Evolutionary conservation across 2,113 vertebrate species (phyloP).

Genomic region (Nothoprocta pentlandii): DNA sequence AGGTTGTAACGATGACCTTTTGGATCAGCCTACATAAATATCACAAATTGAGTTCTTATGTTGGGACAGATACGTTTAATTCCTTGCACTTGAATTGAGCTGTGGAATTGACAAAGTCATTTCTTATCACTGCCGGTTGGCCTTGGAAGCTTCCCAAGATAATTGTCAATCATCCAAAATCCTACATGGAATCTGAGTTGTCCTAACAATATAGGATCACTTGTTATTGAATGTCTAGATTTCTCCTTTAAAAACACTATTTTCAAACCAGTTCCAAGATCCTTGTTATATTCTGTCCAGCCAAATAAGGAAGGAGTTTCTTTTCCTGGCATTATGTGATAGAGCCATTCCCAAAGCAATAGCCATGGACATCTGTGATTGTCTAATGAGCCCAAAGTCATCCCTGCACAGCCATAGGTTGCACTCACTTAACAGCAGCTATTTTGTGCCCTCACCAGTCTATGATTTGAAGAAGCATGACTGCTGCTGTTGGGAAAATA

Average conservation of each 20-base stretch:
- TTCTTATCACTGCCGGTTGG: neutral
- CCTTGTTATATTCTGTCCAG: neutral
- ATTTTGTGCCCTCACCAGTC: neutral
- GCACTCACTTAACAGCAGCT: neutral
- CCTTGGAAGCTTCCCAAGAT: neutral
- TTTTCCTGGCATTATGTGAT: neutral
- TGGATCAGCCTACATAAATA: neutral
- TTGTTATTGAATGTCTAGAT: neutral
- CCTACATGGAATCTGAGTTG: neutral
- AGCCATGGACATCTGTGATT: neutral
- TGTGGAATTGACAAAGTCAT: neutral
- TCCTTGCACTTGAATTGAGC: neutral
- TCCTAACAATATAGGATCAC: neutral
- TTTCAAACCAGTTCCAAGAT: neutral
- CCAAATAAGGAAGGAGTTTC: rapidly evolving
- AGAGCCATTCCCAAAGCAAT: neutral
- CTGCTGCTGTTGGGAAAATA: neutral
- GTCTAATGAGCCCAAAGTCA: neutral
- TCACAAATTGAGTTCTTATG: neutral
- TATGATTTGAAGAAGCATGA: neutral
- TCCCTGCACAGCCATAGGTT: neutral
- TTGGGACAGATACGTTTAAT: neutral
- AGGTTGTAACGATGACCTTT: neutral
- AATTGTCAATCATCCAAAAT: neutral
- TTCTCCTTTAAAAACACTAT: neutral